A percentile compares a stretch with the other conserved stretches of the same genome.
These are phyloP conservation scores for Avahi laniger DNA, from an alignment of 2,797 vertebrate genomes.

Conservation along the genomic window DNA sequence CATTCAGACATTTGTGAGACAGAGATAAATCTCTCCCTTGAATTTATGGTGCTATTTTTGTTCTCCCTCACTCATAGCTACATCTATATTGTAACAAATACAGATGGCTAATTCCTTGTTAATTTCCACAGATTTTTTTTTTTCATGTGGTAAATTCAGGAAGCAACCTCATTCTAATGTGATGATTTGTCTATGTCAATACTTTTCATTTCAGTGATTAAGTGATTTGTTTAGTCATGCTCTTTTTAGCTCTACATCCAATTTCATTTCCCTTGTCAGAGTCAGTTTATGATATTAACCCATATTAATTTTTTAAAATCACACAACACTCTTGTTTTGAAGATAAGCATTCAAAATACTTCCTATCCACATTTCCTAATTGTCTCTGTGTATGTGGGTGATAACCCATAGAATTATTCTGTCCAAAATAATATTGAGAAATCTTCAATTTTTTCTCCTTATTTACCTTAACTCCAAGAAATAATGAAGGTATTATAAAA, in stretches of 20 bases:
- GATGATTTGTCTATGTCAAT: not conserved
- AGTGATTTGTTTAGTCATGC: constrained; percentile 69
- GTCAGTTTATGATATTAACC: constrained; percentile 69
- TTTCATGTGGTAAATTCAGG: constrained; percentile 1
- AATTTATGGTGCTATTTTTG: not conserved
- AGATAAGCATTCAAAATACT: constrained; percentile 71
- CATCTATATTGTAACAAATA: not conserved
- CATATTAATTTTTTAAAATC: constrained; percentile 77
- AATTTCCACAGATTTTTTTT: constrained; percentile 32
- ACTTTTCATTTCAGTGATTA: constrained; percentile 16
- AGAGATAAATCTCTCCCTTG: not conserved
- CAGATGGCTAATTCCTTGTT: constrained; percentile 39
- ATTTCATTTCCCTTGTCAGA: constrained; percentile 67
- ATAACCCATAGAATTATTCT: constrained; percentile 46
- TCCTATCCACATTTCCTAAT: constrained; percentile 52
- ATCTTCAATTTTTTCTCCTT: not conserved
- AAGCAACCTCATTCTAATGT: not conserved
- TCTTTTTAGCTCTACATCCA: constrained; percentile 49
- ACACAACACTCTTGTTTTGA: constrained; percentile 65
- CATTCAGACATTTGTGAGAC: not conserved
- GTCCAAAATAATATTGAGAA: constrained; percentile 58
- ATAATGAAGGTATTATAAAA: not conserved
- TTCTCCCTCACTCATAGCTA: not conserved
- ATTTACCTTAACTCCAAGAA: not conserved
- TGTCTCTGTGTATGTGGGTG: constrained; percentile 40